Percentiles rank a stretch among this genome's conserved stretches.
Conservation (phyloP, 2,113 vertebrate genomes). For the Lophochroa leadbeateri region DNA sequence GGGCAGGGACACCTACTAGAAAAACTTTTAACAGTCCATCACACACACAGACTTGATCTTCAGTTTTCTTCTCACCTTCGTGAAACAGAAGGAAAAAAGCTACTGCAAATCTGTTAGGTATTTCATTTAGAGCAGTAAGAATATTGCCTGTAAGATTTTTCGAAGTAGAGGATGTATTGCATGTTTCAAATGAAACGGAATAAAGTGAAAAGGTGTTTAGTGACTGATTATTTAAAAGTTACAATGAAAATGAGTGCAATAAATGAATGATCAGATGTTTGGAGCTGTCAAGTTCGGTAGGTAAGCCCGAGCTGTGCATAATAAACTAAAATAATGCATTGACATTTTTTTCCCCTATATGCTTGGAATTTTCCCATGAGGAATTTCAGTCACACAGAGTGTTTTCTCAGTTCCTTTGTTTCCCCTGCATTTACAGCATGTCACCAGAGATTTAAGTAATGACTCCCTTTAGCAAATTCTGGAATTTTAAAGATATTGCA, state of each 20-base stretch:
- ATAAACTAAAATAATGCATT: background rate
- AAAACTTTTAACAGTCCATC: background rate
- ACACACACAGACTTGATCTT: background rate
- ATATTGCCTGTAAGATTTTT: background rate
- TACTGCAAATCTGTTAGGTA: background rate
- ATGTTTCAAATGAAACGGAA: background rate
- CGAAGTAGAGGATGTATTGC: background rate
- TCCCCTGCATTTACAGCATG: background rate
- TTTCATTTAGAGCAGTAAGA: background rate
- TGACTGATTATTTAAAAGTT: background rate
- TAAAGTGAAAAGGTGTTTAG: background rate
- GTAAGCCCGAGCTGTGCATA: background rate
- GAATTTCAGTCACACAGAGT: background rate
- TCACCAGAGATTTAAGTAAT: background rate
- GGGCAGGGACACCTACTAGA: background rate
- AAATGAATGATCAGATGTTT: background rate
- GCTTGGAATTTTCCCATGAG: background rate
- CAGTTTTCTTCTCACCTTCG: background rate
- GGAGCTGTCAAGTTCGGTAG: background rate
- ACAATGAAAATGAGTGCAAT: background rate
- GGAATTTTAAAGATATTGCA: background rate
- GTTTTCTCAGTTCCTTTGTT: background rate
- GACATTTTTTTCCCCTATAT: background rate
- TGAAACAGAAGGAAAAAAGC: background rate
- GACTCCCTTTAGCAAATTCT: background rate